Evolutionary conservation across 2,888 invertebrate species (phyloP), one percentile per base, ranked within the genome.

Genomic region (Epiperipatus broadwayi): DNA sequence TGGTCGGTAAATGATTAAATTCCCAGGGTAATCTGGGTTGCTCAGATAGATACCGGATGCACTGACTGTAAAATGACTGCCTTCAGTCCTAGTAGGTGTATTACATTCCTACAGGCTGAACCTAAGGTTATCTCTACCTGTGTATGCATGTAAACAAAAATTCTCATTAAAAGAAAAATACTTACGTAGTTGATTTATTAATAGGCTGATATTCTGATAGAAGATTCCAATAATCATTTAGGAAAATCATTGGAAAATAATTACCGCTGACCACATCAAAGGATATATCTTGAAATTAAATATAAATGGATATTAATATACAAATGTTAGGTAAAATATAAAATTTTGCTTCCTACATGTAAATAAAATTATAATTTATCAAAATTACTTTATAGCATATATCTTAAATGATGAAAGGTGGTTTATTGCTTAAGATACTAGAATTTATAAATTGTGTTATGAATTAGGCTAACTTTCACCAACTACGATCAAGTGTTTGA

Each of bases 181-280:
- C 63, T 51, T 66, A 72, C 50, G 74, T 70, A 5, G 78, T 72
- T 1, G 85, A 80, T 37, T 78, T 70, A 58, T 91, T 91, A 40
- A 97, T 72, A 0, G 87, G 84, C 43, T 73, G 71, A 64, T 93
- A 95, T 53, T 95, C 93, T 42, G 81, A 70, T 56, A 84, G 75
- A 68, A 99, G 75, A 56, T 99, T 99, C 97, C 97, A 99, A 58
- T 91, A 99, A 51, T 93, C 91, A 65, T 99, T 99, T 43, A 83
- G 67, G 57, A 80, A 93, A 31, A 97, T 64, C 30, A 93, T 79
- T 3, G 97, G 97, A 51, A 84, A 78, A 60, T 99, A 99, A 27
- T 73, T 70, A 52, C 74, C 73, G 4, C 78, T 78, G 44, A 72
- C 72, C n/a, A 79, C 76, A 19, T 83, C 68, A 60, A 95, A 93